phyloP scores from a whole-genome alignment of 2,888 invertebrate species.

The Oscheius sp. region DNA sequence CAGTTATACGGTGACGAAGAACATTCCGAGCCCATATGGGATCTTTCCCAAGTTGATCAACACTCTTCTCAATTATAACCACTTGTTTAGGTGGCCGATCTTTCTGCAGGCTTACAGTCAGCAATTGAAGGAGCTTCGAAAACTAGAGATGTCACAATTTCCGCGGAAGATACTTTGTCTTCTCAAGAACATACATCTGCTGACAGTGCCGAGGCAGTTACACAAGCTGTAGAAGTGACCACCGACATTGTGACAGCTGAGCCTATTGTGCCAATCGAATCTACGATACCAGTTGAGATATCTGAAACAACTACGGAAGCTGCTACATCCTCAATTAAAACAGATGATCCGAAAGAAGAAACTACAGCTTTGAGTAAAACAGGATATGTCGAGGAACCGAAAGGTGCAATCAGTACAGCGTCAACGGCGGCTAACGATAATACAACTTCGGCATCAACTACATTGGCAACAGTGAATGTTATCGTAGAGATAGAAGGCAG shows the following conservation, averaged over 20 bases:
- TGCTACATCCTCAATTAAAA: not conserved
- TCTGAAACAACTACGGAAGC: not conserved
- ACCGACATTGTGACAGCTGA: not conserved
- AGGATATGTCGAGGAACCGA: not conserved
- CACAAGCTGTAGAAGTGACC: not conserved
- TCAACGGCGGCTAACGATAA: not conserved
- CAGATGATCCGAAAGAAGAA: not conserved
- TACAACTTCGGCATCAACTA: not conserved
- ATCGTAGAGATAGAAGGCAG: conserved; percentile 19
- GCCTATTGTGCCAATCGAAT: not conserved
- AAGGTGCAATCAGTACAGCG: no score
- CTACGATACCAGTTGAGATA: not conserved
- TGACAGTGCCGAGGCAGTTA: not conserved
- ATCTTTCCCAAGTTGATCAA: not conserved
- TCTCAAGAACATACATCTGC: not conserved
- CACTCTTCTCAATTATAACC: not conserved
- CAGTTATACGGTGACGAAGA: conserved; percentile 35
- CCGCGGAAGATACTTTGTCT: not conserved
- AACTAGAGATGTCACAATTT: not conserved
- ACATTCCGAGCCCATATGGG: conserved; percentile 35
- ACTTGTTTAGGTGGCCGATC: conserved; percentile 17
- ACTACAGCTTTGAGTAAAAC: not conserved
- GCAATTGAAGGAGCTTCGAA: not conserved
- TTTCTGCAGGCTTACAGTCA: conserved; percentile 7
- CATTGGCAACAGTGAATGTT: not conserved